Conservation (phyloP, 2,888 invertebrate species). For the Ormyrus rosae region DNA sequence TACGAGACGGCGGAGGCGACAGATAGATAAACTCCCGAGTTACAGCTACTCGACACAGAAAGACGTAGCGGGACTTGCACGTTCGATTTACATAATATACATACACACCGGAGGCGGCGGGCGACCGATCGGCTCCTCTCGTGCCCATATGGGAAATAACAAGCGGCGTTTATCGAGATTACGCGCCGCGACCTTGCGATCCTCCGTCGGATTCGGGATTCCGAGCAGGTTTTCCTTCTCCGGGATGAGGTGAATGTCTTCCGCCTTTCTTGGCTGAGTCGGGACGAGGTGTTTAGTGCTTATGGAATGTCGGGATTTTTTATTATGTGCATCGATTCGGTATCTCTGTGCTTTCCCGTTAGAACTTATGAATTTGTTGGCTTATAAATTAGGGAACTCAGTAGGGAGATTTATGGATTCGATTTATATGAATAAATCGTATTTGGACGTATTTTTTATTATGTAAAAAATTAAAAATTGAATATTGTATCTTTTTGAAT, state of each 20-base stretch:
- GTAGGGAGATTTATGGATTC: too few species aligned
- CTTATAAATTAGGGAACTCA: too few species aligned
- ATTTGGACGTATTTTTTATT: background rate
- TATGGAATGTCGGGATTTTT: background rate
- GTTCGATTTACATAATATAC: slow-evolving; percentile 68
- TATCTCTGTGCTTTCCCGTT: background rate
- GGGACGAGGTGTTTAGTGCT: background rate
- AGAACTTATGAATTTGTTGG: background rate
- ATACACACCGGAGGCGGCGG: background rate
- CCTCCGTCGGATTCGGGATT: background rate
- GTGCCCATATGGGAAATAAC: too few species aligned
- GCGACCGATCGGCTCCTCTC: background rate
- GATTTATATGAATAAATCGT: too few species aligned
- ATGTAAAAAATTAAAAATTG: background rate
- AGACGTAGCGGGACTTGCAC: slow-evolving; percentile 70
- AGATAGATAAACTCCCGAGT: slow-evolving; percentile 54
- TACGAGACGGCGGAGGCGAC: slow-evolving; percentile 2
- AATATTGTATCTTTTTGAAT: too few species aligned
- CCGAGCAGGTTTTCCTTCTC: background rate
- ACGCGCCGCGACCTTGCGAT: slow-evolving; percentile 10
- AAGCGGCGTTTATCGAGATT: too few species aligned
- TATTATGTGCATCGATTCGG: background rate
- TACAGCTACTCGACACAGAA: slow-evolving; percentile 75
- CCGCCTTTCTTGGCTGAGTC: background rate
- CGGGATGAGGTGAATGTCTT: background rate